phyloP scores from a whole-genome alignment of 2,113 vertebrate genomes.

The Vidua macroura region DNA sequence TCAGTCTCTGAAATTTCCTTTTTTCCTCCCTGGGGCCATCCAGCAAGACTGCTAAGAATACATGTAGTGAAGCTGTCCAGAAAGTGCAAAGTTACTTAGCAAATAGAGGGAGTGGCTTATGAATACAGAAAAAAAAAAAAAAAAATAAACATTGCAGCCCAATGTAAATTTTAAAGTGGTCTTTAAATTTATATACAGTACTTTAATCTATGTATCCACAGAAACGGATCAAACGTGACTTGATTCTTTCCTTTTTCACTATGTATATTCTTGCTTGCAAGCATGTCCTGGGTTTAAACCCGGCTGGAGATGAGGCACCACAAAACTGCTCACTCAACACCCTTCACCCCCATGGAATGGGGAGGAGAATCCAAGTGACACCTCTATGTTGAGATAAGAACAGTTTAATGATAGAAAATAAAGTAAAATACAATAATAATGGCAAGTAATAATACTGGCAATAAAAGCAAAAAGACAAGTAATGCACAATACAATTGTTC shows the following conservation, averaged over 20 bases:
- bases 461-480: neutral
- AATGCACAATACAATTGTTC: neutral
- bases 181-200: neutral
- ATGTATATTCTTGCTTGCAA: neutral
- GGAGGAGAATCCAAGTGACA: neutral
- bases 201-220: neutral
- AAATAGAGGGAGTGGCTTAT: neutral
- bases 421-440: neutral
- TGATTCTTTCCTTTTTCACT: neutral
- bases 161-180: neutral
- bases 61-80: neutral
- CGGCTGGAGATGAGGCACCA: neutral
- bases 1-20: slow-evolving; percentile 57
- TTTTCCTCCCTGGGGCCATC: neutral
- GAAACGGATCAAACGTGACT: neutral
- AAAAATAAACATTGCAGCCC: neutral
- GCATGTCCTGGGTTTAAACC: neutral
- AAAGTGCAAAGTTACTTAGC: neutral
- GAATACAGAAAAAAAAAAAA: neutral
- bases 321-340: neutral
- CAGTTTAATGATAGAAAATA: neutral
- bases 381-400: neutral
- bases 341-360: rapidly evolving
- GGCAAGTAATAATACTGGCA: neutral
- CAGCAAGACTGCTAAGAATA: slow-evolving; percentile 41